Base-by-base conservation (phyloP, 2,888 invertebrate genomes). In the Galerucella pusilla region DNA sequence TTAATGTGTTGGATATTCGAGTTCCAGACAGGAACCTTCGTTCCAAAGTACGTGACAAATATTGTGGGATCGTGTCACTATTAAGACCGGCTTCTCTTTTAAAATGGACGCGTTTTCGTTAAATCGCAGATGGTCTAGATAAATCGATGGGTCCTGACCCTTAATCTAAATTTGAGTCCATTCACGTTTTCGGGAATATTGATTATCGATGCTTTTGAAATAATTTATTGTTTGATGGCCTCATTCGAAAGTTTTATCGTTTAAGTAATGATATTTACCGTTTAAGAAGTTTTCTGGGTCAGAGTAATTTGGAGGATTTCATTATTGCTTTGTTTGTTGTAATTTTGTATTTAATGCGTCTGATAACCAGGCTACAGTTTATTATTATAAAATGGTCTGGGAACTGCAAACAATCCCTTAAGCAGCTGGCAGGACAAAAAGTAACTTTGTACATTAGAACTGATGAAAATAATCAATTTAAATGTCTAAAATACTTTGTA, bases 61-160 rank as follows among this genome's bases (percentile, higher is more conserved):
- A n/a, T n/a, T 0, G 6, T n/a, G 14, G n/a, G 52, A 52, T 12
- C 52, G 14, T 52, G n/a, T 52, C 52, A n/a, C 52, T 49, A 20
- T 20, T 20, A 49, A 12, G 14, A 4, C 0, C 12, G 9, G 54
- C 54, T 54, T n/a, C 7, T 3, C 16, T 57, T 10, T 10, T 57
- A 10, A 57, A 57, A 10, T 10, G 57, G 16, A 57, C 20, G 11
- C 57, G 57, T 57, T 9, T 63, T 16, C 7, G 63, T 63, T 59
- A 59, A 59, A 59, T 59, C 59, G 4, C 20, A 10, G 12, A 59
- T 25, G 25, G 59, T 25, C 25, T 25, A 4, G 59, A 59, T 16
- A 59, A 59, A 63, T 63, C 63, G 35, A 63, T 42, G 9, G n/a
- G 14, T 63, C 10, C 14, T 42, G n/a, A 63, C 63, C 63, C n/a